Conservation (phyloP, 1,140 invertebrate species). For the Drosophila asahinai region DNA sequence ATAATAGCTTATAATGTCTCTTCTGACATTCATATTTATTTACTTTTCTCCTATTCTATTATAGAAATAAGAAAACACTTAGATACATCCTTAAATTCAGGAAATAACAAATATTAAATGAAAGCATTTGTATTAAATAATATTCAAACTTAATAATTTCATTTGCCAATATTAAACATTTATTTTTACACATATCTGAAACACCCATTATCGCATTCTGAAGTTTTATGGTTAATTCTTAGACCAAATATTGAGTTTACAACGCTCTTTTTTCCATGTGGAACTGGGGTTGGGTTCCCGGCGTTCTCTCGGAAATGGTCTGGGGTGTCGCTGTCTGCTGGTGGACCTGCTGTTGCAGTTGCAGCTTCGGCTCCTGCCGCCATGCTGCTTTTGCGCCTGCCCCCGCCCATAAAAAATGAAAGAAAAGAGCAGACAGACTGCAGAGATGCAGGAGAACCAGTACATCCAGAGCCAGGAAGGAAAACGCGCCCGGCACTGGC, state of each 20-base stretch:
- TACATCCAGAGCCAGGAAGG: slow-evolving; percentile 30
- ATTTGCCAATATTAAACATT: too few relatives aligned
- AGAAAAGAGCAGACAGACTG: slow-evolving; percentile 33
- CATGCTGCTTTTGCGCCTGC: slow-evolving; percentile 44
- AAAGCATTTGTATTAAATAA: too few relatives aligned
- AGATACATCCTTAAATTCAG: too few relatives aligned
- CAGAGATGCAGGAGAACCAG: slow-evolving; percentile 17
- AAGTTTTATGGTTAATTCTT: too few relatives aligned
- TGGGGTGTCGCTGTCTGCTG: slow-evolving; percentile 37
- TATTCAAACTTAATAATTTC: too few relatives aligned
- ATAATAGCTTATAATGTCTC: too few relatives aligned
- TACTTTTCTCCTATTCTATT: too few relatives aligned
- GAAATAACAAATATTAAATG: too few relatives aligned
- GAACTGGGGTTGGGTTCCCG: slow-evolving; percentile 20
- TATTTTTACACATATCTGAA: too few relatives aligned
- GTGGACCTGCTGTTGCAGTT: slow-evolving; percentile 53
- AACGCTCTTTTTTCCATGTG: background rate
- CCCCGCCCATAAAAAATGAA: slow-evolving; percentile 29
- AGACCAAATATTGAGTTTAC: too few relatives aligned
- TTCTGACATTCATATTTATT: too few relatives aligned
- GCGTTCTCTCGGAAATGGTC: slow-evolving; percentile 20
- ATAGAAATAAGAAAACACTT: too few relatives aligned
- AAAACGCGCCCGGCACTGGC: slow-evolving; percentile 59
- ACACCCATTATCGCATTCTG: fast-evolving
- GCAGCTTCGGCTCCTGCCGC: slow-evolving; percentile 44